phyloP scores from a whole-genome alignment of 2,888 invertebrate genomes.

The Litoditis marina region DNA sequence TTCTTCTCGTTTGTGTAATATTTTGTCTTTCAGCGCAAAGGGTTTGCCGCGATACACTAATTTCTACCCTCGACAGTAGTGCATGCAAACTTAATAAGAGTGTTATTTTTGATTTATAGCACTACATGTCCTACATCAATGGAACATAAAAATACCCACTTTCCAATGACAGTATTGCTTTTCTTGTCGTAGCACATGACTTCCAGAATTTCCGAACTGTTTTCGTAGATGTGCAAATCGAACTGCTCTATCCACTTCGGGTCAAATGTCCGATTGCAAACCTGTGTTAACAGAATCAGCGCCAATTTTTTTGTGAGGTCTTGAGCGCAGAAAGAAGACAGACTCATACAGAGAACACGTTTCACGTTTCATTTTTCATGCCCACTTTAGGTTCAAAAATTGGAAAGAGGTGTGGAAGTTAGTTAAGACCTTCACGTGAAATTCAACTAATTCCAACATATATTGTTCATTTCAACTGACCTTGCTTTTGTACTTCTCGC shows the following conservation, averaged over 20 bases:
- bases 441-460: neutral
- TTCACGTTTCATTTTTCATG: too few species aligned
- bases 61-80: too few species aligned
- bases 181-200: slow-evolving; percentile 84
- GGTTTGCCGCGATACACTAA: too few species aligned
- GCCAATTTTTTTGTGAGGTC: too few species aligned
- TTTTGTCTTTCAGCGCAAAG: too few species aligned
- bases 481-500: slow-evolving; percentile 95
- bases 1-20: too few species aligned
- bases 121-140: neutral
- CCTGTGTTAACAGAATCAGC: slow-evolving; percentile 46
- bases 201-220: slow-evolving; percentile 84
- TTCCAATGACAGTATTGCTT: slow-evolving; percentile 83
- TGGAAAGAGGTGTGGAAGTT: too few species aligned
- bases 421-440: too few species aligned
- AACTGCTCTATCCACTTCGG: slow-evolving; percentile 95
- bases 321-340: too few species aligned
- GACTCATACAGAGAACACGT: too few species aligned
- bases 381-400: too few species aligned
- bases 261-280: slow-evolving; percentile 75
- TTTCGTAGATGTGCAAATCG: slow-evolving; percentile 91
- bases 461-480: slow-evolving; percentile 56
- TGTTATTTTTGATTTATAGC: neutral
- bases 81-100: too few species aligned
- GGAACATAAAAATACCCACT: slow-evolving; percentile 65